Evolutionary conservation across 2,888 invertebrate genomes (phyloP).

Genomic region (Euplagia quadripunctaria): DNA sequence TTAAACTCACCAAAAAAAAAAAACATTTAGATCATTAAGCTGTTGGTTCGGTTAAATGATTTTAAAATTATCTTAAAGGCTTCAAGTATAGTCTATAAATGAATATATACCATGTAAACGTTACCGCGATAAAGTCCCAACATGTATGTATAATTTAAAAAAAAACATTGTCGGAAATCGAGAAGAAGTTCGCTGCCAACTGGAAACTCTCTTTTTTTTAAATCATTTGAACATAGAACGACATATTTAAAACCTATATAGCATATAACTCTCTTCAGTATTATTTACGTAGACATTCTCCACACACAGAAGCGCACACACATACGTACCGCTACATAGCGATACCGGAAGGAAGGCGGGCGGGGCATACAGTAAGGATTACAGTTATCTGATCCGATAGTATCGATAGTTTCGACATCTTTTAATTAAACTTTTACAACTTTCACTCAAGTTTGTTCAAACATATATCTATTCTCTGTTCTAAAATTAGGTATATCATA

Average conservation of each 20-base stretch:
- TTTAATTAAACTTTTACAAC: background rate
- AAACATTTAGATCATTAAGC: too few species aligned
- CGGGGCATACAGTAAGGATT: constrained; percentile 20
- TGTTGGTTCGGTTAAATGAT: too few species aligned
- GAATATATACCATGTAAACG: background rate
- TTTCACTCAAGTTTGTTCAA: background rate
- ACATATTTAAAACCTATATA: background rate
- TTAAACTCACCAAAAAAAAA: too few species aligned
- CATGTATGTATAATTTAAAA: background rate
- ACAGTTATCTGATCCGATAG: background rate
- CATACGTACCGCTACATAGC: constrained; percentile 5
- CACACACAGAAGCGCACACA: background rate
- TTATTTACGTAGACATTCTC: background rate
- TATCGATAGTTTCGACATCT: constrained; percentile 14
- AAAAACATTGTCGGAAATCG: background rate
- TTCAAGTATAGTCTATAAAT: too few species aligned
- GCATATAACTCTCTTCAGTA: background rate
- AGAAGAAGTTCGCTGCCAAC: background rate
- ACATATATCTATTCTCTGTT: background rate
- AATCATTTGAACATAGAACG: background rate
- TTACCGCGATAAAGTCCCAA: background rate
- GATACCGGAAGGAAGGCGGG: constrained; percentile 21
- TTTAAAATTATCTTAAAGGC: too few species aligned
- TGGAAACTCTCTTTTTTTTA: background rate
- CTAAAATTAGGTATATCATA: background rate